These are phyloP conservation scores for Temnothorax longispinosus DNA, from an alignment of 1,140 invertebrate species.

Conservation along the genomic window DNA sequence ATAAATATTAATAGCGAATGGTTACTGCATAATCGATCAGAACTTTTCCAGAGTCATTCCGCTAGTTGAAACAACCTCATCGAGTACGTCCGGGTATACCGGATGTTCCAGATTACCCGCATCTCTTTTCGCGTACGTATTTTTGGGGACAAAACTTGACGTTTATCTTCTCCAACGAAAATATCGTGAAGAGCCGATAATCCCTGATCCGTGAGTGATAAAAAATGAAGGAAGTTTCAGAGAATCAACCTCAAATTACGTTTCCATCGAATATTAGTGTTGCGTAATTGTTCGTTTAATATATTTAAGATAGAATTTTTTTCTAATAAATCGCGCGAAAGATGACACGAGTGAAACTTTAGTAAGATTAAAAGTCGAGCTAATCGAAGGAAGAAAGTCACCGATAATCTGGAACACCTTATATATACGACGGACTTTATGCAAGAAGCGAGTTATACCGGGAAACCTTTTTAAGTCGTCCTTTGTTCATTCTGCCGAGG, in stretches of 20 bases:
- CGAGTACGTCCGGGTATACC: conserved; percentile 4
- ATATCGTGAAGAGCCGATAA: not conserved
- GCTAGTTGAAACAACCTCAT: conserved; percentile 24
- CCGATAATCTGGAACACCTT: not conserved
- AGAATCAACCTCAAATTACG: not conserved
- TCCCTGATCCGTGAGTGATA: not conserved
- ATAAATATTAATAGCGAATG: conserved; percentile 78
- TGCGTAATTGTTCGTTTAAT: not conserved
- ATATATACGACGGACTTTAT: not conserved
- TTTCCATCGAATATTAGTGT: not conserved
- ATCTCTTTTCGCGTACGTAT: not conserved
- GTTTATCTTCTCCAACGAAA: not conserved
- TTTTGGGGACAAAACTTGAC: not conserved
- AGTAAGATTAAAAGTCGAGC: not conserved
- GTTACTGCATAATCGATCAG: conserved; percentile 73
- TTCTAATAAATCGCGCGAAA: not conserved
- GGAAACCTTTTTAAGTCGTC: conserved; percentile 43
- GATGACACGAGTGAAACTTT: not conserved
- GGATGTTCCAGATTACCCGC: conserved; percentile 6
- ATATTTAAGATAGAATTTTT: conserved; percentile 1
- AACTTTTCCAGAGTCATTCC: conserved; percentile 44
- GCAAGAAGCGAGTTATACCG: conserved; percentile 39
- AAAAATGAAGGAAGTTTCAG: not conserved
- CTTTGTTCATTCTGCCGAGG: conserved; percentile 46
- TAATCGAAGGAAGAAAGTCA: not conserved